A percentile compares a stretch with the other conserved stretches of the same genome.
Evolutionary conservation across 2,888 invertebrate genomes (phyloP).

Genomic region (Caenorhabditis macrosperma): DNA sequence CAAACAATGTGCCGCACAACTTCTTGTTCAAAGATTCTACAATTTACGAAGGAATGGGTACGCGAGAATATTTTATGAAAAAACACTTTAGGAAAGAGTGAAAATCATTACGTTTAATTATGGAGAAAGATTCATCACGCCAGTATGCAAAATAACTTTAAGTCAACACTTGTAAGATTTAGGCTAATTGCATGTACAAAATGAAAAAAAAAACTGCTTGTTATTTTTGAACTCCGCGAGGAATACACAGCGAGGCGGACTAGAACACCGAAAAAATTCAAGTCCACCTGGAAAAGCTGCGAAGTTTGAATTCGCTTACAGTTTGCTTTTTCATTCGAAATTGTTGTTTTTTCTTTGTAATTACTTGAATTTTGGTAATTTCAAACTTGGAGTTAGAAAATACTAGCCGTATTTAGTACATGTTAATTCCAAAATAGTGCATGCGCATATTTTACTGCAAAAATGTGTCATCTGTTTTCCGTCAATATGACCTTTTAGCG

Average conservation of each 20-base stretch:
- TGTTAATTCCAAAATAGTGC: too few species aligned
- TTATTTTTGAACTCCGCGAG: background rate
- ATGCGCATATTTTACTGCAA: too few species aligned
- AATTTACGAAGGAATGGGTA: conserved; percentile 57
- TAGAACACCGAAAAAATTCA: background rate
- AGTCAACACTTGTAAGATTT: background rate
- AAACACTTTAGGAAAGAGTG: background rate
- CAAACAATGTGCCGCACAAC: conserved; percentile 24
- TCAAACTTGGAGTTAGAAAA: too few species aligned
- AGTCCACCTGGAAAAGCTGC: background rate
- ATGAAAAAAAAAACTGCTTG: background rate
- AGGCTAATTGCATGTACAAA: background rate
- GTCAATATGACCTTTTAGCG: too few species aligned
- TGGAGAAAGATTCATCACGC: background rate
- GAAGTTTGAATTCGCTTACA: background rate
- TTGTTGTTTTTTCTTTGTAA: background rate
- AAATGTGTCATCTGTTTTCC: too few species aligned
- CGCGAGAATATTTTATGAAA: background rate
- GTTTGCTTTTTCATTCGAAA: background rate
- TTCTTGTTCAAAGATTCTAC: conserved; percentile 38
- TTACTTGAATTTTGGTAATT: background rate
- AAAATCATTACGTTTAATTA: too few species aligned
- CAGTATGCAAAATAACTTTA: background rate
- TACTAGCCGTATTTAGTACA: too few species aligned
- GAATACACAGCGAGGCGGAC: background rate